phyloP scores from a whole-genome alignment of 2,888 invertebrate species.

The Psylliodes chrysocephalus region DNA sequence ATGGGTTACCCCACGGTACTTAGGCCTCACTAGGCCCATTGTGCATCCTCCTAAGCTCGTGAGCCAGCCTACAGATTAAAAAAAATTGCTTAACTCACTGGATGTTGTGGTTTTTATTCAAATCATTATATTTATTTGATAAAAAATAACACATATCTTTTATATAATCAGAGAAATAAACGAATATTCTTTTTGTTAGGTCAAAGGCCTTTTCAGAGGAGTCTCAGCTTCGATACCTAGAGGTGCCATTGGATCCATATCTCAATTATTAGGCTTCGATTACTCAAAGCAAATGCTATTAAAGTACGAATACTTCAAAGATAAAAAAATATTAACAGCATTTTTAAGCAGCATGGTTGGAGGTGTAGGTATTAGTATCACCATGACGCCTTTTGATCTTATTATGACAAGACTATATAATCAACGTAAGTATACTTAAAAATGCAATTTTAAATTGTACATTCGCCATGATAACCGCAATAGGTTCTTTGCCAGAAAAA shows the following conservation, averaged over 20 bases:
- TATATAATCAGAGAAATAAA: no score
- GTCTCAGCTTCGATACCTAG: constrained; percentile 77
- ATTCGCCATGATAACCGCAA: no score
- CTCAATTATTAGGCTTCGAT: constrained; percentile 85
- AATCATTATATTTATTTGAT: no score
- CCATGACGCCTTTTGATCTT: constrained; percentile 90
- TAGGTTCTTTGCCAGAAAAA: no score
- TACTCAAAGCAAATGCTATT: constrained; percentile 67
- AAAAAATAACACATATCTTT: no score
- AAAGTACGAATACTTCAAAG: constrained; percentile 55
- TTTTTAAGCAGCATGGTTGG: constrained; percentile 79
- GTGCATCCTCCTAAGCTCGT: no score
- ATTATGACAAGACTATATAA: constrained; percentile 87
- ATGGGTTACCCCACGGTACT: no score
- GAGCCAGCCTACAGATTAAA: no score
- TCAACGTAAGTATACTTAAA: constrained; percentile 69
- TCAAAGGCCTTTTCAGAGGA: constrained; percentile 80
- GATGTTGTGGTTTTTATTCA: no score
- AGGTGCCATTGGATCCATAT: constrained; percentile 80
- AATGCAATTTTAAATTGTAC: no score
- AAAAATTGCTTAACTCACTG: no score
- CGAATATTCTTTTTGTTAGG: constrained; percentile 48
- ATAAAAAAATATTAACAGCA: constrained; percentile 69
- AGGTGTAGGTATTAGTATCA: constrained; percentile 77
- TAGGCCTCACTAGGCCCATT: no score